Evolutionary conservation across 2,888 invertebrate genomes (phyloP).

Genomic region (Acronicta aceris): DNA sequence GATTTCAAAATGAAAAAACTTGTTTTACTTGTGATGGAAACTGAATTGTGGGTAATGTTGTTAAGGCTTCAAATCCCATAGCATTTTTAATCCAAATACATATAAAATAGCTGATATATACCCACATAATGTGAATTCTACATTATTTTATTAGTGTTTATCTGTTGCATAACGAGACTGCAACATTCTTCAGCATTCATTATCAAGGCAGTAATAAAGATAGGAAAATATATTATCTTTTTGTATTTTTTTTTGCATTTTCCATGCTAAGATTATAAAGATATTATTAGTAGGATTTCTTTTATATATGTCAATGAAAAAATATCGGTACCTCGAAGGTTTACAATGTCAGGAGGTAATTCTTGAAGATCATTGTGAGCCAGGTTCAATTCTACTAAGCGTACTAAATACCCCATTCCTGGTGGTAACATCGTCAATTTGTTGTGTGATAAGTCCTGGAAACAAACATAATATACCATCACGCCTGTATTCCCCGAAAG

Average conservation of each 20-base stretch:
- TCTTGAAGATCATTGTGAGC: constrained; percentile 93
- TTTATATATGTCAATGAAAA: constrained; percentile 30
- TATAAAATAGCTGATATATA: too few relatives aligned
- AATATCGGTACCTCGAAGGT: constrained; percentile 92
- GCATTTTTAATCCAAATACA: background rate
- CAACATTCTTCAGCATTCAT: background rate
- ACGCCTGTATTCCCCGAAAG: too few relatives aligned
- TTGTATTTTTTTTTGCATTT: too few relatives aligned
- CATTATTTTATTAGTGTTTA: background rate
- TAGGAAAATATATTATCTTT: background rate
- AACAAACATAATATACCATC: too few relatives aligned
- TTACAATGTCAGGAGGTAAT: constrained; percentile 94
- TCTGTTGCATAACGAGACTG: background rate
- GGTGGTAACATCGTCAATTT: constrained; percentile 92
- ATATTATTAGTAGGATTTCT: background rate
- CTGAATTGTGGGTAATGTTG: background rate
- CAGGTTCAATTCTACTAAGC: constrained; percentile 92
- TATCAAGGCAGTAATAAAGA: constrained; percentile 7
- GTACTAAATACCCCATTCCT: constrained; percentile 95
- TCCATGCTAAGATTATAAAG: too few relatives aligned
- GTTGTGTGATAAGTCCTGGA: constrained; percentile 95
- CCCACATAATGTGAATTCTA: background rate
- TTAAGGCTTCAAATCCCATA: background rate
- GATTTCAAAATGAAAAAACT: background rate
- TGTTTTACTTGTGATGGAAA: background rate